phyloP scores from a whole-genome alignment of 2,888 invertebrate genomes.

The Gnatocerus cornutus region DNA sequence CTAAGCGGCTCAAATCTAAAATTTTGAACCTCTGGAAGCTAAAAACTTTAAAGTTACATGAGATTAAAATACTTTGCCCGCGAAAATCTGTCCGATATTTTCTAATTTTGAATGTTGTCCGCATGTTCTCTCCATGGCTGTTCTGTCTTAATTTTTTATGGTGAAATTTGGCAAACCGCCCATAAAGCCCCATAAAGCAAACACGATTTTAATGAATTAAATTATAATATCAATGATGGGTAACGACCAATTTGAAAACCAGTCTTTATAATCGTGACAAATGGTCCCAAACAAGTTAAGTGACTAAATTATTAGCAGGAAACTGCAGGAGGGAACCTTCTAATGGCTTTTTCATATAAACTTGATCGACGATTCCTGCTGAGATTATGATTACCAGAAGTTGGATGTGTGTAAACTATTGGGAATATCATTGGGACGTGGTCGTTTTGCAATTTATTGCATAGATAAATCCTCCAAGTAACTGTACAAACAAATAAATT shows the following conservation, averaged over 20 bases:
- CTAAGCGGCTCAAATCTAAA: too few relatives aligned
- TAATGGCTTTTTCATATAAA: slow-evolving; percentile 41
- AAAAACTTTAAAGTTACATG: too few relatives aligned
- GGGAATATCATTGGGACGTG: slow-evolving; percentile 13
- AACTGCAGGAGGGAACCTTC: slow-evolving; percentile 37
- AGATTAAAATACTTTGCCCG: too few relatives aligned
- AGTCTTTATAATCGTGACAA: slow-evolving; percentile 37
- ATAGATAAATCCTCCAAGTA: slow-evolving; percentile 15
- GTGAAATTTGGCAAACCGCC: too few relatives aligned
- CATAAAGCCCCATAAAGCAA: slow-evolving; percentile 2
- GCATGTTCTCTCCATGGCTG: too few relatives aligned
- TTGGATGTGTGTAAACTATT: slow-evolving; percentile 29
- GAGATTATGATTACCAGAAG: slow-evolving; percentile 44
- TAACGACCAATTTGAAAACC: slow-evolving; percentile 31
- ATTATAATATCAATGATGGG: slow-evolving; percentile 38
- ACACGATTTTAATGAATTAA: slow-evolving; percentile 20
- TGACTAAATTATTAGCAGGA: slow-evolving; percentile 44
- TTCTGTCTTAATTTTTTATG: too few relatives aligned
- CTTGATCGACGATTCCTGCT: slow-evolving; percentile 31
- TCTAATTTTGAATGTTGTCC: too few relatives aligned
- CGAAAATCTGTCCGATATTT: too few relatives aligned
- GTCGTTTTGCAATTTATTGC: slow-evolving; percentile 27
- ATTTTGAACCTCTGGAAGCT: too few relatives aligned
- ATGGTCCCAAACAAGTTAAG: slow-evolving; percentile 37
- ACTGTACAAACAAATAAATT: slow-evolving; percentile 22